Evolutionary conservation across 2,113 vertebrate genomes (phyloP).

Genomic region (Geococcyx californianus): DNA sequence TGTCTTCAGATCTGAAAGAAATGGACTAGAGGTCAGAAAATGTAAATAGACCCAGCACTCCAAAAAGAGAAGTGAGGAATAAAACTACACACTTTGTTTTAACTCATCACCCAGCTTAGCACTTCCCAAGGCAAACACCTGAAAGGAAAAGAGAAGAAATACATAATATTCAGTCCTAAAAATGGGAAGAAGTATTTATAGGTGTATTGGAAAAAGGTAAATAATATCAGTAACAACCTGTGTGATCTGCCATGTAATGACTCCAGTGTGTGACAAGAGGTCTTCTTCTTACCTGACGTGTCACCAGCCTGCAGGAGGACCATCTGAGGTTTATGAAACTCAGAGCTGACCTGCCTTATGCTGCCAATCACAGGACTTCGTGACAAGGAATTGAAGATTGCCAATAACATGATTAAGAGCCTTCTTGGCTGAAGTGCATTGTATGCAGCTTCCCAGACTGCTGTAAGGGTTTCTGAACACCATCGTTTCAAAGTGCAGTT

Average conservation of each 20-base stretch:
- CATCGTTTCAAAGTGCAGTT: background rate
- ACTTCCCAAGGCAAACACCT: background rate
- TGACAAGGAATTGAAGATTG: background rate
- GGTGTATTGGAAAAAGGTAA: background rate
- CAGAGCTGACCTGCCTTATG: background rate
- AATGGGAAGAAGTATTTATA: background rate
- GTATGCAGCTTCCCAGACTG: rapidly evolving
- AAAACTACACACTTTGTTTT: background rate
- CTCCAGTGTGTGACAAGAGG: background rate
- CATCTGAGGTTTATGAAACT: background rate
- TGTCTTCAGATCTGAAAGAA: background rate
- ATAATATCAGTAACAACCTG: background rate
- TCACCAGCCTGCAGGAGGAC: rapidly evolving
- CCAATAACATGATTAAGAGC: background rate
- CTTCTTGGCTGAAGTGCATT: background rate
- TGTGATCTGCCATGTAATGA: background rate
- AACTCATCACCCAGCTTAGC: background rate
- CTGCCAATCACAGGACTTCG: background rate
- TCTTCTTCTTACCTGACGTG: background rate
- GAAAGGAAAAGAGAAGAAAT: background rate
- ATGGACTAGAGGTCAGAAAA: background rate
- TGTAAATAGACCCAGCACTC: background rate
- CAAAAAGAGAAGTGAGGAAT: background rate
- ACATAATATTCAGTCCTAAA: background rate
- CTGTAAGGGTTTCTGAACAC: background rate